Conservation (phyloP, 2,113 vertebrate species). For the Nycticebus coucang region DNA sequence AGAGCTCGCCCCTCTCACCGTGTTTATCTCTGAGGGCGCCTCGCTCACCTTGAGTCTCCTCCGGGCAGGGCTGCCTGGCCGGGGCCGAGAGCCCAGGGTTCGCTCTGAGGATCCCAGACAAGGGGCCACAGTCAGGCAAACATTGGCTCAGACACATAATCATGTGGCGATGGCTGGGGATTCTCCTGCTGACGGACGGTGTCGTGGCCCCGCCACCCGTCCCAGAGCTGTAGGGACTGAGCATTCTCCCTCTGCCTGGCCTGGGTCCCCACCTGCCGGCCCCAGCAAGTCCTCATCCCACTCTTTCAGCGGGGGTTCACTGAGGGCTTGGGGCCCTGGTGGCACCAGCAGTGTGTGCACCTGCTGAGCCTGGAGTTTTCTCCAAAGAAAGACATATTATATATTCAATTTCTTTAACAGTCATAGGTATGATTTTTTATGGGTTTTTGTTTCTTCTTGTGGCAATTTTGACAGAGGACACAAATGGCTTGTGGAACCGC, state of each 20-base stretch:
- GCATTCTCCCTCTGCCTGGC: too few relatives aligned
- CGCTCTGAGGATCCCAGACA: not conserved
- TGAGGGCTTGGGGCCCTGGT: accelerated
- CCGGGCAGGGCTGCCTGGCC: not conserved
- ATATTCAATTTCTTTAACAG: accelerated
- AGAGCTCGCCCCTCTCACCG: not conserved
- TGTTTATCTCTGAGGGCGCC: constrained; percentile 37
- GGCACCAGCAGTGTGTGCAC: not conserved
- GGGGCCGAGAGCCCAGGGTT: accelerated
- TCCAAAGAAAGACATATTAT: not conserved
- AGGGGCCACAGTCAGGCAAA: not conserved
- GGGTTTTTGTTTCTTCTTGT: not conserved
- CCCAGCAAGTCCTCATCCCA: too few relatives aligned
- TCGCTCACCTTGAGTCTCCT: constrained; percentile 32
- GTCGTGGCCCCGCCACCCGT: too few relatives aligned
- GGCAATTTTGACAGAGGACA: not conserved
- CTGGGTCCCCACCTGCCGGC: too few relatives aligned
- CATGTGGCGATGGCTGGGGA: too few relatives aligned
- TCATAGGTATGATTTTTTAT: not conserved
- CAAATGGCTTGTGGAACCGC: accelerated
- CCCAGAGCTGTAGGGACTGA: too few relatives aligned
- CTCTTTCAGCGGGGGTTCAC: not conserved
- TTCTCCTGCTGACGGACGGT: too few relatives aligned
- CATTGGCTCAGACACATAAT: not conserved
- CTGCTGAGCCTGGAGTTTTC: too few relatives aligned